Conservation (phyloP, 2,113 vertebrate genomes). For the Cercocebus atys region DNA sequence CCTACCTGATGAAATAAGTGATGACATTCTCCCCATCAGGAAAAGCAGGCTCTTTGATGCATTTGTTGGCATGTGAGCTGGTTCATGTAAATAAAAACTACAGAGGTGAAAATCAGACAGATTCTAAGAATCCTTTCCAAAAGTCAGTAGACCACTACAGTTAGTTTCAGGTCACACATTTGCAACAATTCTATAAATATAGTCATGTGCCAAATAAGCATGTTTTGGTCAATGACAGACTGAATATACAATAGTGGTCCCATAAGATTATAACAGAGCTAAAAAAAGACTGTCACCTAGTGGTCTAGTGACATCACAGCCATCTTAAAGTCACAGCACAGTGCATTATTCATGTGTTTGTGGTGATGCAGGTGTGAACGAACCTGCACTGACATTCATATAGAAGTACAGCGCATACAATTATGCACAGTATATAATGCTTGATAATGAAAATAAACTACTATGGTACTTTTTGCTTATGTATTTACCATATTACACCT, state of each 20-base stretch:
- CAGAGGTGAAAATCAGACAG: not conserved
- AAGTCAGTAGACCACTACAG: not conserved
- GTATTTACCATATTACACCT: not conserved
- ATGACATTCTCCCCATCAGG: not conserved
- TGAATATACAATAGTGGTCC: not conserved
- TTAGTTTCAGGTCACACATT: not conserved
- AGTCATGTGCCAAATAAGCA: not conserved
- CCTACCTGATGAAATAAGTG: not conserved
- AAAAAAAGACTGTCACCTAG: not conserved
- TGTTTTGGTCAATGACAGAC: not conserved
- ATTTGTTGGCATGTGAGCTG: not conserved
- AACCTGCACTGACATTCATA: not conserved
- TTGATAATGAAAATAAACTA: not conserved
- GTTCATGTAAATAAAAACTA: not conserved
- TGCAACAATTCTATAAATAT: slow-evolving; percentile 1
- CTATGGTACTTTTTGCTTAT: not conserved
- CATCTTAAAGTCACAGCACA: not conserved
- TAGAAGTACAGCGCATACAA: not conserved
- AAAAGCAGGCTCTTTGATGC: not conserved
- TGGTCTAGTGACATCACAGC: not conserved
- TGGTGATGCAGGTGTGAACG: not conserved
- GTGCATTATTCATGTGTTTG: not conserved
- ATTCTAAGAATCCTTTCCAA: slow-evolving; percentile 28
- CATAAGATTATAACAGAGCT: not conserved
- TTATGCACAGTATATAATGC: not conserved